These are phyloP conservation scores for Eidolon helvum DNA, from an alignment of 2,113 vertebrate genomes.

Conservation along the genomic window DNA sequence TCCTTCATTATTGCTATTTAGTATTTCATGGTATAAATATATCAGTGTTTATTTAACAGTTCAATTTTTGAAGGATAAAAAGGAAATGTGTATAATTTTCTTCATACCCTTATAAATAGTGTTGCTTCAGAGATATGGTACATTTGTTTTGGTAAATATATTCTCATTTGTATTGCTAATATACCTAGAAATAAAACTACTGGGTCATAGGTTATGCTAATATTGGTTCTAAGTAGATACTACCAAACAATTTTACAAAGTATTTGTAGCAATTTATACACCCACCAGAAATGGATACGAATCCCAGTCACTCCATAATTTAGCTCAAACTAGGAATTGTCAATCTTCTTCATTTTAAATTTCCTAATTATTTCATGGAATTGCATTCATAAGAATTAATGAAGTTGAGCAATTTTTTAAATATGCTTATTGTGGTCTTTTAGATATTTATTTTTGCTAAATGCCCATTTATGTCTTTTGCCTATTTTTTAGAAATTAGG, in stretches of 20 bases:
- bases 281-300: background rate
- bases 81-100: background rate
- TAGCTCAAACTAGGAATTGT: background rate
- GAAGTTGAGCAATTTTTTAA: background rate
- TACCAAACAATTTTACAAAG: background rate
- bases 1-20: background rate
- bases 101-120: background rate
- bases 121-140: background rate
- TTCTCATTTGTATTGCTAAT: background rate
- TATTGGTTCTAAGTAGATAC: background rate
- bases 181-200: background rate
- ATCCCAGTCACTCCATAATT: background rate
- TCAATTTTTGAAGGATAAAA: background rate
- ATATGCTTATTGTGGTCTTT: background rate
- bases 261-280: background rate
- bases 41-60: background rate
- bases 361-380: background rate
- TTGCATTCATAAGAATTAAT: background rate
- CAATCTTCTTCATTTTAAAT: background rate
- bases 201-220: background rate
- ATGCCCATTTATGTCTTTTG: background rate
- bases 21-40: background rate
- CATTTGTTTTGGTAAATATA: background rate
- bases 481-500: background rate
- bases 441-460: background rate